Conservation (phyloP, 2,113 vertebrate species). For the Hippolais icterina region DNA sequence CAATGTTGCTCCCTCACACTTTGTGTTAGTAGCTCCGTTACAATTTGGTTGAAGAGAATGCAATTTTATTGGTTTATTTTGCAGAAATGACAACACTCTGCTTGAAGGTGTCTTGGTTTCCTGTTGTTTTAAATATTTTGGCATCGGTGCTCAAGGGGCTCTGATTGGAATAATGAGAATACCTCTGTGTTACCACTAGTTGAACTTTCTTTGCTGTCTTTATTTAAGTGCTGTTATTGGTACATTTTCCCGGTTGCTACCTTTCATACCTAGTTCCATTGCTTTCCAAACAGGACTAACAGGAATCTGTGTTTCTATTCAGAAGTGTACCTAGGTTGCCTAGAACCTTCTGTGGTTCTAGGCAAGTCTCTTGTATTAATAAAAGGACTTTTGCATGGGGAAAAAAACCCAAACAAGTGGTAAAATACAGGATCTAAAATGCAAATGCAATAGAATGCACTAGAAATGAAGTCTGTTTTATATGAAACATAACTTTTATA, state of each 20-base stretch:
- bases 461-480: neutral
- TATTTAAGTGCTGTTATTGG: neutral
- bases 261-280: neutral
- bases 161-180: neutral
- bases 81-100: neutral
- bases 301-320: neutral
- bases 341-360: neutral
- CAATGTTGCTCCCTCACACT: fast-evolving
- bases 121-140: neutral
- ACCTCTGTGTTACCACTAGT: neutral
- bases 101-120: neutral
- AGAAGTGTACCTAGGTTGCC: neutral
- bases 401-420: neutral
- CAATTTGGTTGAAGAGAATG: neutral
- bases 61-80: neutral
- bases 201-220: neutral
- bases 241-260: neutral
- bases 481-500: neutral
- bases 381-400: neutral
- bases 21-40: neutral
- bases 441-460: neutral
- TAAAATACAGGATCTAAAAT: neutral
- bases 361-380: neutral
- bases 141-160: fast-evolving
- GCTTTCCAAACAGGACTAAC: neutral